phyloP scores from a whole-genome alignment of 2,888 invertebrate species.

The Drosophila recens region DNA sequence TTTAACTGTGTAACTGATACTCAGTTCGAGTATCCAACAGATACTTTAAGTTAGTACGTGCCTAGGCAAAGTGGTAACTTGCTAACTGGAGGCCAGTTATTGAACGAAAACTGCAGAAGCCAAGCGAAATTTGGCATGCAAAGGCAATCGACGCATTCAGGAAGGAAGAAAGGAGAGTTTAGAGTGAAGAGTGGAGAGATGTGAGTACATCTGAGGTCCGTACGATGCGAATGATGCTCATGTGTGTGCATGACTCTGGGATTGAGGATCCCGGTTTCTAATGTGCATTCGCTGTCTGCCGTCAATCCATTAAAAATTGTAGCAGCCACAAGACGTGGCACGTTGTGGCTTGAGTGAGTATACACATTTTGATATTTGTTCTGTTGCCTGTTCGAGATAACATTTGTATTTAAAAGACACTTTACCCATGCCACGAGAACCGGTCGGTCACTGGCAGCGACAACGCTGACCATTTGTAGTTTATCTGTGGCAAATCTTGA shows the following conservation, averaged over 20 bases:
- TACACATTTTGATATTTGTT: constrained; percentile 34
- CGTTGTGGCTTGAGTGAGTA: constrained; percentile 43
- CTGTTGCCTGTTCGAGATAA: constrained; percentile 52
- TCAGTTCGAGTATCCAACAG: constrained; percentile 48
- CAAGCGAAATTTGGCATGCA: constrained; percentile 60
- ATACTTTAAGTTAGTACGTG: constrained; percentile 72
- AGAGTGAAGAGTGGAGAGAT: constrained; percentile 16
- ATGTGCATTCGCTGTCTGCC: constrained; percentile 76
- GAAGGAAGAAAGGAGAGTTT: not conserved
- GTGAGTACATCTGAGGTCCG: constrained; percentile 18
- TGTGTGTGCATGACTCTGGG: constrained; percentile 63
- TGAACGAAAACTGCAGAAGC: constrained; percentile 68
- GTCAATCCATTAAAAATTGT: constrained; percentile 77
- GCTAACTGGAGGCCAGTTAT: constrained; percentile 64
- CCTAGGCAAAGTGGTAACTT: constrained; percentile 48
- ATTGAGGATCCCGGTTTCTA: constrained; percentile 53
- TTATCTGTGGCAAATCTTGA: constrained; percentile 77
- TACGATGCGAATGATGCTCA: constrained; percentile 41
- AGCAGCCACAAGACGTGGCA: constrained; percentile 68
- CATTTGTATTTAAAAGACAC: constrained; percentile 78
- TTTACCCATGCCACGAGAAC: constrained; percentile 49
- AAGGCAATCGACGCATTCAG: constrained; percentile 11
- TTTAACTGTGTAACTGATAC: constrained; percentile 54
- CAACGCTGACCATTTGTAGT: constrained; percentile 62
- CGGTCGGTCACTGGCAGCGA: constrained; percentile 34